These are phyloP conservation scores for Cataglyphis albicans DNA, from an alignment of 2,888 invertebrate genomes.

Conservation along the genomic window DNA sequence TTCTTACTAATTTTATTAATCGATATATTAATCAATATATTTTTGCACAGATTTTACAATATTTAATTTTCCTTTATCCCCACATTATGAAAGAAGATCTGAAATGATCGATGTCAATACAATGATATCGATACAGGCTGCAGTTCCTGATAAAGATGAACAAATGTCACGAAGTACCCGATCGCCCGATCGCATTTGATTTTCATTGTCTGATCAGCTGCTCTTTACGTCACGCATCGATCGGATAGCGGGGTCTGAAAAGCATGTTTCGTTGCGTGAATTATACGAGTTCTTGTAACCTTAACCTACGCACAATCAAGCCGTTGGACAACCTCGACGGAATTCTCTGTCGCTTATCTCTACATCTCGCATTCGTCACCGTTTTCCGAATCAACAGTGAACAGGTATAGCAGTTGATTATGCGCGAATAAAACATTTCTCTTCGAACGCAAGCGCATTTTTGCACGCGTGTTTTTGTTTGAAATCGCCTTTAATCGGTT, in stretches of 20 bases:
- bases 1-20: neutral
- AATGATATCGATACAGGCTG: neutral
- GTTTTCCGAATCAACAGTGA: neutral
- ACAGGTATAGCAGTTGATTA: neutral
- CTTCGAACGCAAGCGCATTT: neutral
- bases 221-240: constrained; percentile 58
- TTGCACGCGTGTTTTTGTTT: neutral
- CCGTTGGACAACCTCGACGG: constrained; percentile 24
- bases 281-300: constrained; percentile 72
- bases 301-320: constrained; percentile 59
- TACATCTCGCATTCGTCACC: constrained; percentile 9
- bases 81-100: neutral
- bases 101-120: neutral
- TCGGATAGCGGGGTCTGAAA: constrained; percentile 3
- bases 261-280: constrained; percentile 32
- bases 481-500: neutral
- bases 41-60: neutral
- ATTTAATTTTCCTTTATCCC: neutral
- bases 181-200: constrained; percentile 14
- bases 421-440: neutral
- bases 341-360: constrained; percentile 13
- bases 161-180: neutral
- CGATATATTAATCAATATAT: neutral
- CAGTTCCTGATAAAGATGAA: constrained; percentile 10
- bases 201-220: constrained; percentile 56